Evolutionary conservation across 2,888 invertebrate species (phyloP), one percentile per base, ranked within the genome.

Genomic region (Ophraella communa): DNA sequence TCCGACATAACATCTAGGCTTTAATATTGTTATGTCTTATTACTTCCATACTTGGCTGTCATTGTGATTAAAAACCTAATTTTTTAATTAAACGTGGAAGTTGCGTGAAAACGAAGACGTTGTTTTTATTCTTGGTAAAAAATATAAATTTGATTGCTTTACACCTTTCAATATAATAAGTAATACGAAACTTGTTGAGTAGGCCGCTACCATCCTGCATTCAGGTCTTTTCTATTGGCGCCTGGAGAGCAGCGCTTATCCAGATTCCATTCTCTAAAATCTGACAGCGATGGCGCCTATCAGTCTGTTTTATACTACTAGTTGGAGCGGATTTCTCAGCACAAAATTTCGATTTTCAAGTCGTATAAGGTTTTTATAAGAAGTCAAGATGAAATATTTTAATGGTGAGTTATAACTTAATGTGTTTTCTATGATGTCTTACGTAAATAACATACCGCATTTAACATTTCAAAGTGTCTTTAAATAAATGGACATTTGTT

Each of bases 231-330:
- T 59, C 35, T 23, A 59, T 24, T 27, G 59, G 59, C 59, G 59
- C 59, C 59, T 42, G 59, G 51, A 51, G 51, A 51, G 59, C 51
- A 59, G 23, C 35, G 59, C 51, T 59, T 51, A 59, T 59, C 59
- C 59, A 59, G 59, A 59, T 33, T 59, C 59, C 51, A 30, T 35
- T 39, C 20, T 55, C 35, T 44, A 24, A 44, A 58, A 58, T 58
- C 58, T 58, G 47, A 49, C 47, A 35, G 58, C 20, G 33, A 58
- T 49, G 60, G 56, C 65, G 61, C 57, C 54, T 27, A 57, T 65
- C 65, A 65, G 65, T 65, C 61, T 57, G 57, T 61, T 44, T 47
- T 30, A n/a, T 14, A 56, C 27, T 42, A 33, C 49, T 11, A 54
- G 8, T 21, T 30, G 14, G 47, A 21, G 39, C 27, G 47, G 62